Percentiles rank a stretch among this genome's conserved stretches.
Conservation (phyloP, 2,113 vertebrate genomes). For the Uria aalge region DNA sequence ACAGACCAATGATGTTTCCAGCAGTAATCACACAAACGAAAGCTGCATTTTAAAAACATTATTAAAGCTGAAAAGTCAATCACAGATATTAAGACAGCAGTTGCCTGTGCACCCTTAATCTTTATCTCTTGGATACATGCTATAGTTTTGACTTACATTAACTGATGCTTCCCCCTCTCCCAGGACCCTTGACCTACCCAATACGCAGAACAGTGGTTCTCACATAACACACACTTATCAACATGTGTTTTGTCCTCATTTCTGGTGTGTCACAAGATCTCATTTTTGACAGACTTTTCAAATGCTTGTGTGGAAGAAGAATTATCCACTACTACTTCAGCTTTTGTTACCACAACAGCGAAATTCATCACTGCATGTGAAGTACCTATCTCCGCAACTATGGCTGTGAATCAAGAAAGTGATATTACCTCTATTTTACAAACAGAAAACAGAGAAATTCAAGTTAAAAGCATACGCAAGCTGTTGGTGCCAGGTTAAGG, state of each 20-base stretch:
- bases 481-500: neutral
- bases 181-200: neutral
- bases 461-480: neutral
- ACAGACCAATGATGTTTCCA: neutral
- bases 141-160: neutral
- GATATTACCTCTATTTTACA: neutral
- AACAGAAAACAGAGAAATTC: neutral
- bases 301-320: neutral
- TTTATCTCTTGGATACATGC: neutral
- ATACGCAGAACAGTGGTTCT: neutral
- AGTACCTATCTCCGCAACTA: neutral
- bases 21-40: neutral
- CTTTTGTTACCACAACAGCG: neutral
- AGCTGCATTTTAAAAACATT: neutral
- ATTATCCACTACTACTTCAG: neutral
- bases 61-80: neutral
- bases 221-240: neutral
- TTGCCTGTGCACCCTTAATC: neutral
- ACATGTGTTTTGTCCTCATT: neutral
- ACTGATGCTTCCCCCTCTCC: neutral
- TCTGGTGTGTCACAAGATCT: neutral
- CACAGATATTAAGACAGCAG: neutral
- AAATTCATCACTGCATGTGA: neutral
- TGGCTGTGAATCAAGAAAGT: neutral
- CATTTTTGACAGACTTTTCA: neutral